phyloP scores from a whole-genome alignment of 1,140 invertebrate genomes.

The Wiebesia pumilae region DNA sequence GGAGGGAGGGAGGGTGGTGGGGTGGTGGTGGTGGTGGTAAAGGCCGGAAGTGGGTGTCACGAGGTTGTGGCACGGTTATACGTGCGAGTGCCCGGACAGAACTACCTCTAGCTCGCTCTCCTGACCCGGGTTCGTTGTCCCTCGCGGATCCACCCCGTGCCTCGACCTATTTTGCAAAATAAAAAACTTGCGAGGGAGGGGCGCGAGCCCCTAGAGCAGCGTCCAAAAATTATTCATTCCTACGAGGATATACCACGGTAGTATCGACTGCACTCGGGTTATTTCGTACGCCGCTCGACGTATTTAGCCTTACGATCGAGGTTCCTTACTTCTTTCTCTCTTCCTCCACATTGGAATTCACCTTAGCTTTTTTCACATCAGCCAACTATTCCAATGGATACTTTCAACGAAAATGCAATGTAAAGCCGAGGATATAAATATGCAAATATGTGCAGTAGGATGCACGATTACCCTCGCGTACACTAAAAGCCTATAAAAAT shows the following conservation, averaged over 20 bases:
- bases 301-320: neutral
- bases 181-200: conserved; percentile 49
- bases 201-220: neutral
- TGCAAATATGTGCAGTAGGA: conserved; percentile 1
- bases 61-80: conserved; percentile 50
- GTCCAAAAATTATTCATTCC: conserved; percentile 45
- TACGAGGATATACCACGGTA: neutral
- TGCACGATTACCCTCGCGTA: neutral
- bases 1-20: neutral
- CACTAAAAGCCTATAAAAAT: conserved; percentile 7
- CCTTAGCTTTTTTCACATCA: conserved; percentile 1
- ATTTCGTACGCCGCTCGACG: neutral
- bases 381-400: neutral
- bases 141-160: conserved; percentile 55
- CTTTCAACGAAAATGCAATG: conserved; percentile 2
- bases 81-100: conserved; percentile 56
- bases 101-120: conserved; percentile 33
- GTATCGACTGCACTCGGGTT: neutral
- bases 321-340: neutral
- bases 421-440: conserved; percentile 4
- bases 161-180: conserved; percentile 60
- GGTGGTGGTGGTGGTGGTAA: neutral
- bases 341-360: neutral
- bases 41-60: conserved; percentile 5
- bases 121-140: conserved; percentile 68